phyloP scores from a whole-genome alignment of 2,888 invertebrate species.

The Lithosia quadra region DNA sequence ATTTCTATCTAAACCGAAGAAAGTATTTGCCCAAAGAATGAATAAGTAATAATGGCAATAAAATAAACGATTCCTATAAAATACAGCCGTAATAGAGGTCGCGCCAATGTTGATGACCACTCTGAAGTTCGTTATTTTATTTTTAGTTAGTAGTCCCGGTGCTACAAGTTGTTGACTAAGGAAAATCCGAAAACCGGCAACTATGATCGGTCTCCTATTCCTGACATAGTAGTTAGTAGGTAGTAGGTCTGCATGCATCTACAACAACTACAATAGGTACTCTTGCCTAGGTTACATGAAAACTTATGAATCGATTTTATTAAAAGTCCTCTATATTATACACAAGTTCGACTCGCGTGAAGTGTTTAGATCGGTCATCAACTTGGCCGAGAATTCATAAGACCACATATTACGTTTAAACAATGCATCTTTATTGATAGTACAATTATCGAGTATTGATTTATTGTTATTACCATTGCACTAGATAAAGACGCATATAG shows the following conservation, averaged over 20 bases:
- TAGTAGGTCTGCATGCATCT: too few species aligned
- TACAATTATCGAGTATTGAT: slow-evolving; percentile 59
- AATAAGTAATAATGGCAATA: neutral
- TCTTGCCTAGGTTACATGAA: too few species aligned
- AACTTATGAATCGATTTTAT: neutral
- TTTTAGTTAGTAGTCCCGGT: too few species aligned
- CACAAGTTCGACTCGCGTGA: neutral
- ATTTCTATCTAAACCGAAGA: neutral
- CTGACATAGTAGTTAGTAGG: too few species aligned
- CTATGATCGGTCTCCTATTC: too few species aligned
- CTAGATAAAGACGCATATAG: slow-evolving; percentile 21
- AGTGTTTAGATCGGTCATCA: neutral
- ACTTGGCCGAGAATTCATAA: slow-evolving; percentile 27
- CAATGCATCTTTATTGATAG: slow-evolving; percentile 52
- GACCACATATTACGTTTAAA: slow-evolving; percentile 21
- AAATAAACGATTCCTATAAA: too few species aligned
- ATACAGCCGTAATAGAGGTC: too few species aligned
- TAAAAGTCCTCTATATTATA: neutral
- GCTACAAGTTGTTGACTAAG: too few species aligned
- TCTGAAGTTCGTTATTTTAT: too few species aligned
- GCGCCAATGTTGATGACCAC: too few species aligned
- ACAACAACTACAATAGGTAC: too few species aligned
- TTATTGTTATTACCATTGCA: slow-evolving; percentile 54
- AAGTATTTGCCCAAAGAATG: neutral
- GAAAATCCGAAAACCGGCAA: too few species aligned